Percentiles rank a stretch among this genome's conserved stretches.
phyloP scores from a whole-genome alignment of 2,888 invertebrate species.

The Pristionchus maxplancki region DNA sequence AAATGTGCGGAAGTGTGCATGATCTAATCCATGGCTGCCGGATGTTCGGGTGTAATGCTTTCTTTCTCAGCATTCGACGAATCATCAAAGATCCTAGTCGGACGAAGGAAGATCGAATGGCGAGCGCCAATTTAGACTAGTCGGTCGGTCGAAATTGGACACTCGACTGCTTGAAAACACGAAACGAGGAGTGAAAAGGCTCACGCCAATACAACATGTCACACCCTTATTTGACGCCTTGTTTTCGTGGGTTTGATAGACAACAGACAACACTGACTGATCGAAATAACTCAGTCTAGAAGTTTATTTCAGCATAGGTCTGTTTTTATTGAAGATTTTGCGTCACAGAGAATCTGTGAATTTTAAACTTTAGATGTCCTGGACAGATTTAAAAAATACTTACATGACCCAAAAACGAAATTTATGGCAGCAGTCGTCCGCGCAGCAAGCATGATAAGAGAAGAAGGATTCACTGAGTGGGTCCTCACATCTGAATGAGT shows the following conservation, averaged over 20 bases:
- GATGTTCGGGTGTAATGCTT: background rate
- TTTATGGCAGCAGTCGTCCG: slow-evolving; percentile 63
- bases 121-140: background rate
- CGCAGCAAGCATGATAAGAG: slow-evolving; percentile 64
- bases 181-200: slow-evolving; percentile 21
- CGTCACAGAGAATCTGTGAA: too few relatives aligned
- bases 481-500: slow-evolving; percentile 66
- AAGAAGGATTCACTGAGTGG: slow-evolving; percentile 61
- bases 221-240: slow-evolving; percentile 24
- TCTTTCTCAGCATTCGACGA: background rate
- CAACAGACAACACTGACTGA: background rate
- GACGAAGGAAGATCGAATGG: background rate
- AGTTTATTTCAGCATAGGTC: too few relatives aligned
- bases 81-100: background rate
- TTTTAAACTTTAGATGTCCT: background rate
- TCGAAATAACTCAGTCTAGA: background rate
- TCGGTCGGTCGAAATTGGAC: slow-evolving; percentile 6
- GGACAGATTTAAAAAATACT: slow-evolving; percentile 51
- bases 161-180: slow-evolving; percentile 14
- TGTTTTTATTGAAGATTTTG: background rate
- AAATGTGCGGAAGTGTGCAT: background rate
- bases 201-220: slow-evolving; percentile 4
- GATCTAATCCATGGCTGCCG: background rate
- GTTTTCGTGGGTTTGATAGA: background rate
- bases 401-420: slow-evolving; percentile 66